Evolutionary conservation across 2,888 invertebrate genomes (phyloP).

Genomic region (Petrophora chlorosata): DNA sequence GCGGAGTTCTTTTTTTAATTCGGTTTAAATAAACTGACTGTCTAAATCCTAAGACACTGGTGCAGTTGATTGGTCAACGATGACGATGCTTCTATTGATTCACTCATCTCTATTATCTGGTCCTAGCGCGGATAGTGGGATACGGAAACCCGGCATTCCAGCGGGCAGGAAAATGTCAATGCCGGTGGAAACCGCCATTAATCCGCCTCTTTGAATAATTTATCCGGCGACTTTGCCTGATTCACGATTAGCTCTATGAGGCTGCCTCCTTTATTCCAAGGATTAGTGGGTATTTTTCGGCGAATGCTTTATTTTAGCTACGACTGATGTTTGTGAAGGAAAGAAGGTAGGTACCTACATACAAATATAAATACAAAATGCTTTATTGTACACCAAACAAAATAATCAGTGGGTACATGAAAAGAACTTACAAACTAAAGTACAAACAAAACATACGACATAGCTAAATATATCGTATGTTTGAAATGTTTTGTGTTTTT

Average conservation of each 20-base stretch:
- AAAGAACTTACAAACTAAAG: no score
- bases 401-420: no score
- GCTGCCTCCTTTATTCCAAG: constrained; percentile 33
- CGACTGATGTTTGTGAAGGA: constrained; percentile 4
- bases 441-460: no score
- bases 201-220: constrained; percentile 47
- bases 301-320: constrained; percentile 19
- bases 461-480: no score
- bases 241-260: constrained; percentile 36
- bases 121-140: constrained; percentile 18
- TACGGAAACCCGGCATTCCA: constrained; percentile 28
- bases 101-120: constrained; percentile 1
- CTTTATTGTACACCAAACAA: no score
- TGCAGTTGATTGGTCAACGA: no score
- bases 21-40: no score
- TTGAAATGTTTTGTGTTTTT: no score
- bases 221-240: constrained; percentile 41
- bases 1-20: no score
- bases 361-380: no score
- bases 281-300: constrained; percentile 30
- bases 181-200: constrained; percentile 45
- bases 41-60: no score
- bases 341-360: neutral
- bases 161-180: constrained; percentile 45
- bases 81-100: no score